Conservation (phyloP, 2,797 vertebrate species). For the Austrolebias charrua region DNA sequence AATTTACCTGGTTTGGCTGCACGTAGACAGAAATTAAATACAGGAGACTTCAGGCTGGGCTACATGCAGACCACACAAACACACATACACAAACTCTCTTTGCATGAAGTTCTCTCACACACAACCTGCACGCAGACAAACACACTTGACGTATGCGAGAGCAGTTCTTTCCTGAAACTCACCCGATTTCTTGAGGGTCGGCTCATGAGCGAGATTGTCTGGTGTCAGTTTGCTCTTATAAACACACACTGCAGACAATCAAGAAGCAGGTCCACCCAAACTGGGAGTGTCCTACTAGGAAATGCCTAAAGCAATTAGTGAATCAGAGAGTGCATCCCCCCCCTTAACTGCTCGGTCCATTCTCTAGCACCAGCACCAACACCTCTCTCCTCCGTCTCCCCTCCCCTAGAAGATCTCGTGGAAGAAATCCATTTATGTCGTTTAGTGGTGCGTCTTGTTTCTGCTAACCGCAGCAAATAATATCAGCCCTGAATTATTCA, state of each 20-base stretch:
- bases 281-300: slow-evolving; percentile 85
- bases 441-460: slow-evolving; percentile 83
- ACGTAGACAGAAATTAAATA: slow-evolving; percentile 32
- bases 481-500: slow-evolving; percentile 96
- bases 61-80: slow-evolving; percentile 64
- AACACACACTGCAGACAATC: slow-evolving; percentile 68
- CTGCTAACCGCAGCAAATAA: slow-evolving; percentile 81
- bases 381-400: slow-evolving; percentile 69
- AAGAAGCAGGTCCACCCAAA: slow-evolving; percentile 76
- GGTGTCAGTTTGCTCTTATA: slow-evolving; percentile 76
- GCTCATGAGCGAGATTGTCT: slow-evolving; percentile 78
- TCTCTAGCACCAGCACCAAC: slow-evolving; percentile 58
- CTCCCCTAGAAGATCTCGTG: slow-evolving; percentile 74
- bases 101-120: slow-evolving; percentile 2
- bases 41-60: slow-evolving; percentile 56
- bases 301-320: slow-evolving; percentile 85
- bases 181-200: slow-evolving; percentile 83
- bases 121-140: slow-evolving; percentile 20
- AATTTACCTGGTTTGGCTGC: slow-evolving; percentile 18
- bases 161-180: slow-evolving; percentile 75
- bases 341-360: slow-evolving; percentile 51
- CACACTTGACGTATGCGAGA: slow-evolving; percentile 19
- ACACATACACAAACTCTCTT: slow-evolving; percentile 29
- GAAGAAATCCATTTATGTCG: slow-evolving; percentile 90
- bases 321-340: slow-evolving; percentile 69